Base-by-base conservation (phyloP, 2,113 vertebrate species). In the Oncorhynchus kisutch region DNA sequence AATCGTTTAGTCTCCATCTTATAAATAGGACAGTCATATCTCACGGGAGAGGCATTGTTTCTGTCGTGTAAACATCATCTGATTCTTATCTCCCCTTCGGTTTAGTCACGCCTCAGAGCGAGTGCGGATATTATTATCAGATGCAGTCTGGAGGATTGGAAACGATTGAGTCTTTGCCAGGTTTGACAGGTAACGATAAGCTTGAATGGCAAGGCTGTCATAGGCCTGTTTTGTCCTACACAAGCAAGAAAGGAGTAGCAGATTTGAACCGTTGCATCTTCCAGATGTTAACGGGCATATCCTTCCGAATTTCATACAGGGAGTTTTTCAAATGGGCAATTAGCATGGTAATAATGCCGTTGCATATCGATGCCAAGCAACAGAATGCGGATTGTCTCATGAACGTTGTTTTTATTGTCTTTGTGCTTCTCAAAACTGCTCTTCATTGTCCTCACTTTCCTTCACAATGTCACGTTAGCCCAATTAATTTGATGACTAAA, bases 151-250 rank as follows among this genome's bases (percentile, higher is more conserved):
- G 18, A 71, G 51, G 59, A 22, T 67, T 24, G 65, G 49, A 73
- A 74, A 71, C 71, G 78, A 62, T 22, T 22, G 8, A 62, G 59
- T 62, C 59, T 62, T 73, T 16, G n/a, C 7, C 2, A 12, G 16
- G 60, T 72, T 62, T 80, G 71, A 80, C 76, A 74, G 70, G 72
- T 48, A 20, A 29, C 84, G 74, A 85, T 81, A 69, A 81, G 77
- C 39, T 29, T 70, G 11, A 57, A 75, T 69, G 80, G 72, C 78
- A 22, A 14, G 39, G 11, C 22, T 45, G 25, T 20, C 49, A 62
- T 0, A 62, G 78, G 66, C 65, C 68, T 78, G 68, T 74, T 81
- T 18, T 66, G 64, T 66, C 24, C 25, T 2, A 25, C 25, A 66
- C 16, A 18, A 5, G 51, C 13, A 54, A 16, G 51, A 54, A 13